Evolutionary conservation across 2,888 invertebrate genomes (phyloP), one percentile per base, ranked within the genome.

Genomic region (Ichneumon xanthorius): DNA sequence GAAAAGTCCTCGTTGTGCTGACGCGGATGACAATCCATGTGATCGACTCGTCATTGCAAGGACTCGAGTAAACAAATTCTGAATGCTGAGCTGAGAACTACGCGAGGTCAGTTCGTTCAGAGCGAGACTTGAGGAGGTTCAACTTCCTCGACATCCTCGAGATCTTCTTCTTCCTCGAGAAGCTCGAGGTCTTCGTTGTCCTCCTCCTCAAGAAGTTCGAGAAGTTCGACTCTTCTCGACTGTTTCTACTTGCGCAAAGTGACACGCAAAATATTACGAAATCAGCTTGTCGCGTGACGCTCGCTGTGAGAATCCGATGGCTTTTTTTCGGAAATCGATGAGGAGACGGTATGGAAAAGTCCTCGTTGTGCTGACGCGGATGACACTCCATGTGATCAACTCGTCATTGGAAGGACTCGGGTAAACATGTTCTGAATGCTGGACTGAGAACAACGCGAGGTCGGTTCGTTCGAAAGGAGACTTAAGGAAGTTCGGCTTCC

Each of bases 1-100:
- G 16, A 61, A 76, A 80, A 65, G 55, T 26, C 67, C 19, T 65
- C 40, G 55, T 72, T 40, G 55, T 30, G 11, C 65, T 61, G 76
- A 80, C 65, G 67, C 37, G 33, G 76, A 84, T 76, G 65, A 80
- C 55, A 84, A 67, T 80, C 4, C 37, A 19, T 58, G 45, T 55
- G 76, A 22, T 48, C 71, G 14, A 45, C 33, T 71, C 70, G n/a
- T 58, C 40, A 0, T 37, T 1, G 37, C 1, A 9, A 37, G 37
- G 37, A 30, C 30, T 30, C 30, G 30, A 4, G 37, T 37, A 37
- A 37, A 37, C 5, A 37, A 37, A 6, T 37, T 7, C 37, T 37
- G 37, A 37, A 5, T n/a, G n/a, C n/a, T n/a, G 40, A 40, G 40
- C 3, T 40, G 40, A 40, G 7, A 37, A 1, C 26, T 2, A 2